Evolutionary conservation across 2,113 vertebrate genomes (phyloP).

Genomic region (Micronycteris hirsuta): DNA sequence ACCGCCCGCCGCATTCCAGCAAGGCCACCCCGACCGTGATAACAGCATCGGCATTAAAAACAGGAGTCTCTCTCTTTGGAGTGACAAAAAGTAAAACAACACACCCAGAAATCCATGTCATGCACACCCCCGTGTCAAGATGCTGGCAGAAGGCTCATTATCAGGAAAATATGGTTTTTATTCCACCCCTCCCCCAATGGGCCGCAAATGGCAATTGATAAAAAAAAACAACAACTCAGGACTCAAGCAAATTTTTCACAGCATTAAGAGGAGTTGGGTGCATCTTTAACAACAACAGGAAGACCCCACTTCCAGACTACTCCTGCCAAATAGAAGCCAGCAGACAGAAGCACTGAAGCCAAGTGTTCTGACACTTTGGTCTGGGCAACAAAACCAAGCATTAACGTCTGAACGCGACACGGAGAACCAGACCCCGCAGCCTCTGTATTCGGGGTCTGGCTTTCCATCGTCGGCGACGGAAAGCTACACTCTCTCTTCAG

Average conservation of each 20-base stretch:
- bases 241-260: not conserved
- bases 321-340: not conserved
- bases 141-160: not conserved
- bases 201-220: not conserved
- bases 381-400: not conserved
- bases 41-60: not conserved
- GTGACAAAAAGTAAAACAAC: constrained; percentile 14
- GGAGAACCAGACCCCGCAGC: not conserved
- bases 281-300: not conserved
- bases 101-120: not conserved
- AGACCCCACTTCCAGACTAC: not conserved
- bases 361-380: not conserved
- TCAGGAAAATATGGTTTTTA: not conserved
- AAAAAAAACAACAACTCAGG: not conserved
- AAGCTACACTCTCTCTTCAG: constrained; percentile 48
- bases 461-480: constrained; percentile 29
- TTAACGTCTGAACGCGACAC: not conserved
- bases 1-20: not conserved
- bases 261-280: not conserved
- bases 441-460: not conserved
- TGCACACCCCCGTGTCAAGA: not conserved
- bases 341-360: not conserved
- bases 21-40: not conserved
- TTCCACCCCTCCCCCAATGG: not conserved
- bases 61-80: not conserved